Percentiles rank a stretch among this genome's conserved stretches.
phyloP scores from a whole-genome alignment of 2,797 vertebrate genomes.

The Lagocephalus sceleratus region DNA sequence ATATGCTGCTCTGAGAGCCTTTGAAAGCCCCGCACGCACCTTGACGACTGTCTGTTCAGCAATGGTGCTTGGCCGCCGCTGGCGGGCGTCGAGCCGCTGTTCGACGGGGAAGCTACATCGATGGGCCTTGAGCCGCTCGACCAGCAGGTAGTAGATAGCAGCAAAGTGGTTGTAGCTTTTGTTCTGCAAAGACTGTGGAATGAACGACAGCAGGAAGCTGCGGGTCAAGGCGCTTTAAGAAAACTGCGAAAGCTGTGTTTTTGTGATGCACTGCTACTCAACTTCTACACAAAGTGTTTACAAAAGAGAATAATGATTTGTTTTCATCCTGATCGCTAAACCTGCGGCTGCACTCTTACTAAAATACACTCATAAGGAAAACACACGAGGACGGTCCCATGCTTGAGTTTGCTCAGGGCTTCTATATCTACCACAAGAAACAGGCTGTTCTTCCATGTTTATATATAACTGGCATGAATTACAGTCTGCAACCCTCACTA shows the following conservation, averaged over 20 bases:
- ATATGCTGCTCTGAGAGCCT: slow-evolving; percentile 36
- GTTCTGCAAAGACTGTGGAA: slow-evolving; percentile 90
- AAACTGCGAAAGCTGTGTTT: background rate
- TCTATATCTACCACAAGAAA: background rate
- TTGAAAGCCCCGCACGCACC: slow-evolving; percentile 70
- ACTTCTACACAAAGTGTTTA: too few relatives aligned
- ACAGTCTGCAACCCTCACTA: too few relatives aligned
- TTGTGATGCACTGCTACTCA: too few relatives aligned
- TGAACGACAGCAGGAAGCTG: slow-evolving; percentile 21
- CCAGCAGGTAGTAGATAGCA: slow-evolving; percentile 97
- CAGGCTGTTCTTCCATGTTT: too few relatives aligned
- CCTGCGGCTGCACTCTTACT: too few relatives aligned
- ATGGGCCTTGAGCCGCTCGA: slow-evolving; percentile 95
- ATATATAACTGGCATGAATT: too few relatives aligned
- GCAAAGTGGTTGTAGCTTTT: slow-evolving; percentile 99
- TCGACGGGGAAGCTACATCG: slow-evolving; percentile 97
- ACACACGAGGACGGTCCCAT: background rate
- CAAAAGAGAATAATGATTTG: too few relatives aligned
- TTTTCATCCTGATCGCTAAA: too few relatives aligned
- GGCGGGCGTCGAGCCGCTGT: slow-evolving; percentile 88
- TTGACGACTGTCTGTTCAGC: slow-evolving; percentile 95
- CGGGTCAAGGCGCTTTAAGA: background rate
- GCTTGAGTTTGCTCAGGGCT: background rate
- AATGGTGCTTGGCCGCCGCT: slow-evolving; percentile 92
- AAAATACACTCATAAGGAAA: background rate